phyloP scores from a whole-genome alignment of 92 coral and sea anemone species.

The Palythoa grandis region DNA sequence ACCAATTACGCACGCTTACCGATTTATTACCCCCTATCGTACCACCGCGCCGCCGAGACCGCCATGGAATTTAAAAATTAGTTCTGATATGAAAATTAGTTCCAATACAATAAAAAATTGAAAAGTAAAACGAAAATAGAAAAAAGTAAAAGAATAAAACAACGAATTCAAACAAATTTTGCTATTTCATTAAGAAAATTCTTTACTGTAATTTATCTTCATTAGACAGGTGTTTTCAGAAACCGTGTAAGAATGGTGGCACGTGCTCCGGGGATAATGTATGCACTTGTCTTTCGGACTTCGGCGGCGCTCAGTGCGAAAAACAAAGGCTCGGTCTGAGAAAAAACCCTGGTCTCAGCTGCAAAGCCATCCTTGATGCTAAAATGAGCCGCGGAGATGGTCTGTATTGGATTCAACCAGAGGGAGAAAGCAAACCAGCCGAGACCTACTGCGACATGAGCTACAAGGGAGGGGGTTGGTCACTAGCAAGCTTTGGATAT shows the following conservation, averaged over 20 bases:
- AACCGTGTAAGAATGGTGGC: constrained; percentile 43
- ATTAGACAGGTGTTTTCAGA: constrained; percentile 24
- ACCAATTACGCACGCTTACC: no score
- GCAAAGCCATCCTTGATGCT: constrained; percentile 50
- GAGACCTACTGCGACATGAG: constrained; percentile 59
- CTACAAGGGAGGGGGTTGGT: constrained; percentile 61
- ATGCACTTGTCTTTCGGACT: constrained; percentile 32
- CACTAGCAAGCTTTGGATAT: constrained; percentile 59
- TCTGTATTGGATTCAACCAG: constrained; percentile 51
- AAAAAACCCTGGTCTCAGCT: constrained; percentile 43
- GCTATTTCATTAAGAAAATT: neutral
- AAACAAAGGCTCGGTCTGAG: constrained; percentile 36
- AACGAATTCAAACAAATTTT: neutral
- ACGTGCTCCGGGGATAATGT: constrained; percentile 41
- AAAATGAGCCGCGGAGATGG: constrained; percentile 32
- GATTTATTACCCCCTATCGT: no score
- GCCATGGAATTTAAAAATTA: no score
- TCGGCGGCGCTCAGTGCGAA: constrained; percentile 35
- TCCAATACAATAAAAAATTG: neutral
- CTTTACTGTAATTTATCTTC: neutral
- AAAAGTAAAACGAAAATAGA: no score
- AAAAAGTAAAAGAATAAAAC: neutral
- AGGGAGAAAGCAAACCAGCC: constrained; percentile 21
- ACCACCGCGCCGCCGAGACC: no score
- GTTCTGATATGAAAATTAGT: no score